Evolutionary conservation across 2,888 invertebrate species (phyloP), one percentile per base, ranked within the genome.

Genomic region (Heliconius cydno): DNA sequence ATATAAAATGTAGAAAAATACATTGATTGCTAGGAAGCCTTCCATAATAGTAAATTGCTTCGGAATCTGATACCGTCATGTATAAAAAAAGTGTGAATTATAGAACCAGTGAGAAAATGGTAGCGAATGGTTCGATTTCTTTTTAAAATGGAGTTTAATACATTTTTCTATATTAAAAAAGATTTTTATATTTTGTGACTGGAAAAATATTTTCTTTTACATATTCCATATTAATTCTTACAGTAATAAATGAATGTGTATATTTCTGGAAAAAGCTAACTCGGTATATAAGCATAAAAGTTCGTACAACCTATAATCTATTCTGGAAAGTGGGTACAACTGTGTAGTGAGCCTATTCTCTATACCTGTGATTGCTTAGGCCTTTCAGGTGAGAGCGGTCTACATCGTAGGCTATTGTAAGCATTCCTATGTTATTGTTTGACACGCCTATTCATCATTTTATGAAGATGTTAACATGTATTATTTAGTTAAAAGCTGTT

Each of bases 301-400:
- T 71, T 72, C 70, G 46, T 68, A 77, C 46, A 79, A 79, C 77
- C 70, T 76, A 63, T 80, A 68, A 83, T 82, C 82, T 80, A 76
- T 78, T 75, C 65, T 80, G 80, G 81, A 83, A 83, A 83, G 81
- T 83, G 78, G 71, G 65, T 71, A 81, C 81, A 79, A 81, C 80
- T 76, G 73, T 76, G 79, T 82, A 71, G 70, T 82, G 63, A 72
- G 74, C 75, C 82, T 81, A 79, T 83, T 80, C 76, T 78, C 79
- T 72, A 77, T 72, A 73, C 76, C 77, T 65, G 57, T 77, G 82
- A 83, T 82, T 79, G 80, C 82, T 80, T 77, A 79, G 79, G 80
- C 82, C 79, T 81, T 83, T 82, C 83, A 83, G 80, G 82, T 82
- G 83, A 83, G 83, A 83, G 83, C 83, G 80, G 83, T 83, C 82